These are phyloP conservation scores for Xiphophorus hellerii DNA, from an alignment of 2,113 vertebrate species.

Conservation along the genomic window DNA sequence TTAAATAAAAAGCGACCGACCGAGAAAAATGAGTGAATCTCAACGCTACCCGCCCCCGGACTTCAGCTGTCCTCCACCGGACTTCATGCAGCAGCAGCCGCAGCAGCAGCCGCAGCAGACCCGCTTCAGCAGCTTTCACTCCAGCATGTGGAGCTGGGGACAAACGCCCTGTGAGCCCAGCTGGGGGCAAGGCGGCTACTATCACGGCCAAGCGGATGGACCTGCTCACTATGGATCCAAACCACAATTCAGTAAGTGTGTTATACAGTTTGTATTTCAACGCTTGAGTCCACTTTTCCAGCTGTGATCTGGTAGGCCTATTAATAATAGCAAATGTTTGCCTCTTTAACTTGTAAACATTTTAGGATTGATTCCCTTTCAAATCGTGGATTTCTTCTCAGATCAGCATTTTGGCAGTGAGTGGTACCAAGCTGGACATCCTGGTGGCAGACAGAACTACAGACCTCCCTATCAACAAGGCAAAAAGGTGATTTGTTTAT, in stretches of 20 bases:
- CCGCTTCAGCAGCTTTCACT: conserved; percentile 56
- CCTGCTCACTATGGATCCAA: conserved; percentile 6
- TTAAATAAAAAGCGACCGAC: not conserved
- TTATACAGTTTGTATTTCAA: no score
- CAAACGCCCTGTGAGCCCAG: conserved; percentile 34
- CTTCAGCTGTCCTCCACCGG: conserved; percentile 53
- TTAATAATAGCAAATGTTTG: no score
- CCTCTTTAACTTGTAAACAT: no score
- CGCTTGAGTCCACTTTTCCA: no score
- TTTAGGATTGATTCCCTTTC: not conserved
- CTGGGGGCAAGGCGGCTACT: conserved; percentile 38
- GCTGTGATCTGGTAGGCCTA: no score
- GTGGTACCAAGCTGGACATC: conserved; percentile 38
- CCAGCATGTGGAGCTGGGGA: conserved; percentile 71
- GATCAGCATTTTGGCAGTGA: conserved; percentile 50
- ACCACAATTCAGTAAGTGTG: conserved; percentile 42
- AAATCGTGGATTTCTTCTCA: conserved; percentile 1
- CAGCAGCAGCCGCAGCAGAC: conserved; percentile 40
- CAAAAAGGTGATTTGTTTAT: conserved; percentile 60
- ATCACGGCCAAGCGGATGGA: not conserved
- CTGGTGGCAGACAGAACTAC: conserved; percentile 43
- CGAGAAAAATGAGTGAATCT: conserved; percentile 52
- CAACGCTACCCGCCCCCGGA: conserved; percentile 69
- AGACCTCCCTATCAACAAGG: conserved; percentile 36
- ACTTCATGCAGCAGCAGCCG: conserved; percentile 29